Conservation (phyloP, 2,888 invertebrate species). For the Spicauda simplicius region DNA sequence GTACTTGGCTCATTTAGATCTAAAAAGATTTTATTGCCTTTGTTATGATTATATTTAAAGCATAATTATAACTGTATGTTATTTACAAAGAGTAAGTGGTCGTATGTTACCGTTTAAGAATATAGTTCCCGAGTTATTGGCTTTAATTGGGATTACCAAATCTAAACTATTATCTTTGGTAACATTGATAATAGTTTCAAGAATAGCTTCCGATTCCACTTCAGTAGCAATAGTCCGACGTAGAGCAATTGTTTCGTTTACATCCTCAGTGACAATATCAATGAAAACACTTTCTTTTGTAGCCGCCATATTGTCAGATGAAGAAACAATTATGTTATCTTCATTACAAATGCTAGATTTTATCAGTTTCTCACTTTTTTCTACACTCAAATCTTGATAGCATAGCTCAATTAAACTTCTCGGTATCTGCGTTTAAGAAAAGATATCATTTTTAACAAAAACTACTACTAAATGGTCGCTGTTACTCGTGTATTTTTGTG, state of each 20-base stretch:
- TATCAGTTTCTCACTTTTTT: conserved; percentile 22
- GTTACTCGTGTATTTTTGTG: too few species aligned
- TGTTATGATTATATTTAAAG: too few species aligned
- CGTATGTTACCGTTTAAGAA: conserved; percentile 67
- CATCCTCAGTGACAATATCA: conserved; percentile 61
- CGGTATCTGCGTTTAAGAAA: conserved; percentile 61
- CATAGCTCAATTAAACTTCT: conserved; percentile 61
- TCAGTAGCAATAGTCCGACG: conserved; percentile 63
- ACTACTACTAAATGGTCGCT: too few species aligned
- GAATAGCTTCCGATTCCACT: conserved; percentile 51
- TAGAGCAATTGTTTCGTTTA: conserved; percentile 61
- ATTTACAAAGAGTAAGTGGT: too few species aligned
- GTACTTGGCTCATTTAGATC: conserved; percentile 79
- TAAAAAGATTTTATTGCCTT: conserved; percentile 45
- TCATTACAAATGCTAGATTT: conserved; percentile 21
- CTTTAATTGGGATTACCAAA: conserved; percentile 50
- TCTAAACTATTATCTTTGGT: conserved; percentile 53
- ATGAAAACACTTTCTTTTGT: conserved; percentile 61
- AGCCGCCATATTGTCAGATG: conserved; percentile 46
- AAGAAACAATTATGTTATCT: conserved; percentile 5
- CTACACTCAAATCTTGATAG: conserved; percentile 48
- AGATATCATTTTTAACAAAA: conserved; percentile 2
- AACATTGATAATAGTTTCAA: conserved; percentile 53
- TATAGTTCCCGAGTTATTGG: conserved; percentile 60
- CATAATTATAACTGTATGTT: too few species aligned